Base-by-base conservation (phyloP, 2,797 vertebrate species). In the Streptopelia turtur region DNA sequence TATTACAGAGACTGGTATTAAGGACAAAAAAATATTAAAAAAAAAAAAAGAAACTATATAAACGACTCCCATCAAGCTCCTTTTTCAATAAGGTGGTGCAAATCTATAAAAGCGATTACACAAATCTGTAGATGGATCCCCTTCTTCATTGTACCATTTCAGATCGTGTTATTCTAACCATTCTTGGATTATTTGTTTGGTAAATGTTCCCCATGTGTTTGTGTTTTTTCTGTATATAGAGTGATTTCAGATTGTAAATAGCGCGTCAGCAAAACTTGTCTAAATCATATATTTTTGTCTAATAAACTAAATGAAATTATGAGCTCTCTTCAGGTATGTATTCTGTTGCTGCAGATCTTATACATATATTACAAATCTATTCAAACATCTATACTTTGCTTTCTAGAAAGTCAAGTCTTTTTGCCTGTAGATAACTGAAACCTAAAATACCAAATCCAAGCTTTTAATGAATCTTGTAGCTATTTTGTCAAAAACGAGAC, bases 261-360 rank as follows among this genome's bases (percentile, higher is more conserved):
- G 98, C 97, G 98, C 98, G 98, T 99, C 98, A 98, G 98, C 98
- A 98, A 98, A 98, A 99, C 99, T 99, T 99, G 99, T 99, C 98
- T 98, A 99, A 99, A 99, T 99, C 99, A 98, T 99, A 99, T 99
- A 99, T 99, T 99, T 98, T 99, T 99, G 99, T 99, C 99, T 99
- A 99, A 99, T 99, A 99, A 99, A 99, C 98, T 98, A 98, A 99
- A 99, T 98, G 99, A 99, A 99, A 99, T 98, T 98, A 98, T 98
- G 98, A 98, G 95, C n/a, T 87, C 76, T 96, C 81, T 90, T 87
- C 87, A 96, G 90, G 89, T 94, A 95, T 96, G 84, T 68, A 93
- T 96, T 94, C 94, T 90, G 83, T 93, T 91, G 45, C 75, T 89
- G 68, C 39, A 92, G 37, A 39, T 64, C 35, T 77, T 71, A 35